These are phyloP conservation scores for Manacus vitellinus DNA, from an alignment of 2,113 vertebrate genomes.

Conservation along the genomic window DNA sequence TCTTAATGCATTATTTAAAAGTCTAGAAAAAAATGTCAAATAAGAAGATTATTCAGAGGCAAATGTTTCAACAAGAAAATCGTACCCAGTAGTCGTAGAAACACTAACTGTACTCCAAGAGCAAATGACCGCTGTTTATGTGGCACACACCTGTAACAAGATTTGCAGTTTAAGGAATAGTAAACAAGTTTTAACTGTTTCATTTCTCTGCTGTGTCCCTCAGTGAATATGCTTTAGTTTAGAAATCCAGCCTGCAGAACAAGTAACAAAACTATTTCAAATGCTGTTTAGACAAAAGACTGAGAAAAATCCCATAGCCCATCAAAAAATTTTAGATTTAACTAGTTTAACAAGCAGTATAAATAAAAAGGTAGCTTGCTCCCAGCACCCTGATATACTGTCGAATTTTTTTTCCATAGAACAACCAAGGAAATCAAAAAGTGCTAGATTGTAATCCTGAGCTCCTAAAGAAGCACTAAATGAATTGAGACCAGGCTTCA, in stretches of 20 bases:
- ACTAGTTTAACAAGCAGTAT: not conserved
- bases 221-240: not conserved
- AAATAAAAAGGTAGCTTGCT: not conserved
- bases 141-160: slow-evolving; percentile 74
- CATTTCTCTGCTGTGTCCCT: not conserved
- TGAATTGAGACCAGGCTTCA: not conserved
- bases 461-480: not conserved
- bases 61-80: not conserved
- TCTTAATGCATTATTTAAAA: not conserved
- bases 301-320: not conserved
- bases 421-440: not conserved
- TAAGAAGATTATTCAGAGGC: not conserved
- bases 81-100: slow-evolving; percentile 74
- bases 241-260: not conserved
- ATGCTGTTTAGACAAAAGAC: not conserved
- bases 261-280: not conserved
- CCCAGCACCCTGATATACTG: not conserved
- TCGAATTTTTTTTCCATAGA: not conserved
- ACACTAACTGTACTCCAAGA: slow-evolving; percentile 72
- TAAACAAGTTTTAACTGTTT: not conserved
- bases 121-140: slow-evolving; percentile 75
- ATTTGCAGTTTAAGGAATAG: not conserved
- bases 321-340: not conserved
- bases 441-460: not conserved
- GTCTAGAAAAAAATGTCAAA: not conserved